Evolutionary conservation across 2,888 invertebrate genomes (phyloP), one percentile per base, ranked within the genome.

Genomic region (Seira sanloemensis): DNA sequence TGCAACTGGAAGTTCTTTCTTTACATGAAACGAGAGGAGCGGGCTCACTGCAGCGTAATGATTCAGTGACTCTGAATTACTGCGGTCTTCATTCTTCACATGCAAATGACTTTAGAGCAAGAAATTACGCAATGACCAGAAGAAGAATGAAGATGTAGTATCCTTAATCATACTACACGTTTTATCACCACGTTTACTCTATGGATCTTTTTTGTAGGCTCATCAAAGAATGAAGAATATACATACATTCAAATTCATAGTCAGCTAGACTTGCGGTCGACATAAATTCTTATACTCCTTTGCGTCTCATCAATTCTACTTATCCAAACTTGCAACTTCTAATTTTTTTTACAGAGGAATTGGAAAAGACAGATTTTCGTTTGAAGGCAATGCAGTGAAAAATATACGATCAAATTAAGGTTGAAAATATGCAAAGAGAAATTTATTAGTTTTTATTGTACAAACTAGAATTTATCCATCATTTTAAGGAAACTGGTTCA

Each of bases 221-320:
- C n/a, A n/a, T 50, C 54, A 65, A 66, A 18, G 37, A 9, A 75
- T 50, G 7, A 37, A 37, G 37, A 37, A 37, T 37, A 4, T 37
- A 37, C 4, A 37, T 4, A 37, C 4, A 37, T 37, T 37, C 37
- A 37, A 37, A 12, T n/a, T n/a, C n/a, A n/a, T n/a, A 74, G 67
- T 78, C 78, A 72, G 72, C 73, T 73, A 74, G 74, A 58, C 24
- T 80, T 80, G 79, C 62, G 79, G 79, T 80, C 67, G 23, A n/a
- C 50, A 50, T 67, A 68, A 79, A 46, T 80, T 68, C 58, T 76
- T 37, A n/a, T n/a, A 37, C 37, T 37, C 12, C 12, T 37, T 37
- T 37, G 4, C 37, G 4, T 37, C 37, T 12, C 37, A 37, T 37
- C 37, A 37, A 37, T 37, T 37, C 12, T 37, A 7, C n/a, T n/a